Conservation (phyloP, 2,113 vertebrate genomes). For the Empidonax alnorum region DNA sequence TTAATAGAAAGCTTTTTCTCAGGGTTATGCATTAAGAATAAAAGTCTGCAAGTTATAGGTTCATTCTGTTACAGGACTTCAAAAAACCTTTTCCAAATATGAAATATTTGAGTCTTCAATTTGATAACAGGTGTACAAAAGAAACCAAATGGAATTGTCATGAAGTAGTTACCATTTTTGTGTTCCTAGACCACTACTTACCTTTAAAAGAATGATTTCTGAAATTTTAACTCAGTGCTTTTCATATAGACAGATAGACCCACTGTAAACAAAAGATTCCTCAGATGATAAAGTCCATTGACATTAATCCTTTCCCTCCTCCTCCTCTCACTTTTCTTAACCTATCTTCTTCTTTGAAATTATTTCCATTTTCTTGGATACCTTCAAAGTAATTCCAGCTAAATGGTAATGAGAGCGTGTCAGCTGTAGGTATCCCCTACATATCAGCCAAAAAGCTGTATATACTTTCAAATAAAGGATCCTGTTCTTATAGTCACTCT, state of each 20-base stretch:
- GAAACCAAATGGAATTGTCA: neutral
- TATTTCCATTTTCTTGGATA: conserved; percentile 48
- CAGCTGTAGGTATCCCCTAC: neutral
- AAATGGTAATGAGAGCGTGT: neutral
- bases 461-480: neutral
- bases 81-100: neutral
- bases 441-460: neutral
- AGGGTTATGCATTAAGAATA: neutral
- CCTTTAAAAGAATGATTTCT: neutral
- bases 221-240: neutral
- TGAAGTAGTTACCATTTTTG: neutral
- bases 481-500: neutral
- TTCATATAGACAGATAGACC: neutral
- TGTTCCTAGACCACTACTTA: neutral
- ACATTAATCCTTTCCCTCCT: neutral
- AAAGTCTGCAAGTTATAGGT: neutral
- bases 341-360: neutral
- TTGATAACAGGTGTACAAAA: neutral
- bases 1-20: neutral
- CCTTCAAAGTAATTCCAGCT: neutral
- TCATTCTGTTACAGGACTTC: neutral
- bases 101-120: neutral
- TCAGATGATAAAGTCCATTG: neutral
- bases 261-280: neutral
- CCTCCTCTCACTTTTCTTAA: neutral